Evolutionary conservation across 2,888 invertebrate genomes (phyloP).

Genomic region (Cantharis lateralis): DNA sequence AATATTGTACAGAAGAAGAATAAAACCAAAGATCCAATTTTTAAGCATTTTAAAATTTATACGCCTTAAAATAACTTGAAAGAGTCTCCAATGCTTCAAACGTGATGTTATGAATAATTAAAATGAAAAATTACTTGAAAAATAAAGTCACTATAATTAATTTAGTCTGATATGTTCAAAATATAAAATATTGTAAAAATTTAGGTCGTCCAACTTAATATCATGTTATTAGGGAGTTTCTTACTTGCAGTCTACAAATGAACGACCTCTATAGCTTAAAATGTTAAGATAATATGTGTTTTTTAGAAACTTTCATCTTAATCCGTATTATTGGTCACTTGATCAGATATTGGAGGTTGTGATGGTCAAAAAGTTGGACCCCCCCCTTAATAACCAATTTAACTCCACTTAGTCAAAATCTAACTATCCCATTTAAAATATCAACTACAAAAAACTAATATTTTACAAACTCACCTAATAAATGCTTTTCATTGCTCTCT

Average conservation of each 20-base stretch:
- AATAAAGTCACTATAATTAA: not conserved
- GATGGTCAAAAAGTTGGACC: too few species aligned
- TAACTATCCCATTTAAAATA: not conserved
- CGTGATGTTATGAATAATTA: not conserved
- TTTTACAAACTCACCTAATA: constrained; percentile 38
- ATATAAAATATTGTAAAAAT: too few species aligned
- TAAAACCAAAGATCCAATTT: not conserved
- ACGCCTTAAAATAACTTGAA: not conserved
- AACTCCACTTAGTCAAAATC: too few species aligned
- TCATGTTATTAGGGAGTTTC: too few species aligned
- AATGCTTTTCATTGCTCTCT: constrained; percentile 60
- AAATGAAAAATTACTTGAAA: not conserved
- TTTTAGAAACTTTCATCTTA: too few species aligned
- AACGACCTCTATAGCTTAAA: too few species aligned
- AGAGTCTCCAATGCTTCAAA: not conserved
- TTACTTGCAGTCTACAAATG: too few species aligned
- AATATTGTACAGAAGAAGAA: not conserved
- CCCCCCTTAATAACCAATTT: too few species aligned
- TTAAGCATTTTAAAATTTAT: not conserved
- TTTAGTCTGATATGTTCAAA: not conserved
- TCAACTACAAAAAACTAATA: not conserved
- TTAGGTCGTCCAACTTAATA: too few species aligned
- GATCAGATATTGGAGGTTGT: too few species aligned
- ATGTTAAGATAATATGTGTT: too few species aligned
- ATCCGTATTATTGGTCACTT: too few species aligned